A percentile compares a stretch with the other conserved stretches of the same genome.
Conservation (phyloP, 2,113 vertebrate species). For the Psammodynastes pulverulentus region DNA sequence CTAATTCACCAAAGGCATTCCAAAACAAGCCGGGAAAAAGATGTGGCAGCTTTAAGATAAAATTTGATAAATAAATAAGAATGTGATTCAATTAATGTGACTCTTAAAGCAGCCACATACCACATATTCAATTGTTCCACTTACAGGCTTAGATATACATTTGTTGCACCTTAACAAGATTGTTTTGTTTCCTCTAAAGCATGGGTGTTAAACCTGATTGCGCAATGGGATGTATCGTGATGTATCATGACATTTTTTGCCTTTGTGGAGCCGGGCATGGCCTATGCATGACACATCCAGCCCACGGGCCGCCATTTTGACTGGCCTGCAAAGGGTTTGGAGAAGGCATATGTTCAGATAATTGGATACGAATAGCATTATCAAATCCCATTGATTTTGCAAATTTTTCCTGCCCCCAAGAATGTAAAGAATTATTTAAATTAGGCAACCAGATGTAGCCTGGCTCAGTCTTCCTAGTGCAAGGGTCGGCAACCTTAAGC, state of each 20-base stretch:
- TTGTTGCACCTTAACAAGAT: background rate
- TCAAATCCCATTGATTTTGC: background rate
- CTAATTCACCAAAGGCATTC: background rate
- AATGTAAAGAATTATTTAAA: background rate
- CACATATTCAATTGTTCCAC: background rate
- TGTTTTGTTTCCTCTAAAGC: background rate
- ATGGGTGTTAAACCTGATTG: no score
- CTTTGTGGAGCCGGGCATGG: no score
- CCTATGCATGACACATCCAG: no score
- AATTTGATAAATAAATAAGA: no score
- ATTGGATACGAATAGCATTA: background rate
- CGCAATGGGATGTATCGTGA: no score
- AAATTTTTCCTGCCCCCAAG: background rate
- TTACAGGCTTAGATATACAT: background rate
- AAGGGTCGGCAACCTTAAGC: no score
- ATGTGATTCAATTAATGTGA: background rate
- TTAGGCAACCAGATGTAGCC: background rate
- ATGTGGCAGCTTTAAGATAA: background rate
- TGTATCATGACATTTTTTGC: no score
- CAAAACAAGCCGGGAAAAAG: background rate
- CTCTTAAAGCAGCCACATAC: background rate
- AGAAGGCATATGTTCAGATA: background rate
- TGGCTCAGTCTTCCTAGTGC: background rate
- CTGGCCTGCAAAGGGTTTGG: background rate
- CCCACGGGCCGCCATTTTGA: no score